These are phyloP conservation scores for Tetranychus truncatus DNA, from an alignment of 2,888 invertebrate species.

Conservation along the genomic window DNA sequence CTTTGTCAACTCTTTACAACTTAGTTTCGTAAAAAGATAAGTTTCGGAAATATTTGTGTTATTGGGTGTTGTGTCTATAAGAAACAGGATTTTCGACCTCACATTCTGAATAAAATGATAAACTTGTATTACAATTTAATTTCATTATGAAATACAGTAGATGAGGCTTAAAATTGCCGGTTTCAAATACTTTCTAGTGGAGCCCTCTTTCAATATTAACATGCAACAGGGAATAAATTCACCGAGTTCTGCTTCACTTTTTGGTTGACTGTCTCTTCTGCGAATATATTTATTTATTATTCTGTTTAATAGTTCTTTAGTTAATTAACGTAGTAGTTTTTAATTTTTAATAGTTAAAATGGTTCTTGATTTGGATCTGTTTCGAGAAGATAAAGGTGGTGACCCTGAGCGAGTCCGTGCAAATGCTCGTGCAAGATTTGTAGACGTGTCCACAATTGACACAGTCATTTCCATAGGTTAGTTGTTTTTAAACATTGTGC, in stretches of 20 bases:
- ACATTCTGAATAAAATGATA: too few species aligned
- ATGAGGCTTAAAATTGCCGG: too few species aligned
- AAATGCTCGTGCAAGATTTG: constrained; percentile 78
- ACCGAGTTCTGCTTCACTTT: neutral
- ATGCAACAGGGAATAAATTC: too few species aligned
- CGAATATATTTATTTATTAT: neutral
- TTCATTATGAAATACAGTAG: too few species aligned
- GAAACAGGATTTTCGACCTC: too few species aligned
- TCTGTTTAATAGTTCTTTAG: neutral
- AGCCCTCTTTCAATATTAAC: too few species aligned
- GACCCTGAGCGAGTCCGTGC: constrained; percentile 74
- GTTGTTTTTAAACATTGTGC: constrained; percentile 32
- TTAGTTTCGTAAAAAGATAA: too few species aligned
- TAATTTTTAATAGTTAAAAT: constrained; percentile 38
- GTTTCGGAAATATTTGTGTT: too few species aligned
- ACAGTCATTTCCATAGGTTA: constrained; percentile 71
- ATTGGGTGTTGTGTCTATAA: too few species aligned
- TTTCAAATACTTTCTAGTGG: too few species aligned
- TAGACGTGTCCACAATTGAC: constrained; percentile 77
- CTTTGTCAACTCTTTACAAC: too few species aligned
- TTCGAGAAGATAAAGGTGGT: constrained; percentile 86
- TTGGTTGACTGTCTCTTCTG: neutral
- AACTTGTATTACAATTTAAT: too few species aligned
- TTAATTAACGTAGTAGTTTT: neutral
- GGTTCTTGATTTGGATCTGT: constrained; percentile 91